Evolutionary conservation across 2,888 invertebrate genomes (phyloP), one percentile per base, ranked within the genome.

Genomic region (Trachelus iudaicus): DNA sequence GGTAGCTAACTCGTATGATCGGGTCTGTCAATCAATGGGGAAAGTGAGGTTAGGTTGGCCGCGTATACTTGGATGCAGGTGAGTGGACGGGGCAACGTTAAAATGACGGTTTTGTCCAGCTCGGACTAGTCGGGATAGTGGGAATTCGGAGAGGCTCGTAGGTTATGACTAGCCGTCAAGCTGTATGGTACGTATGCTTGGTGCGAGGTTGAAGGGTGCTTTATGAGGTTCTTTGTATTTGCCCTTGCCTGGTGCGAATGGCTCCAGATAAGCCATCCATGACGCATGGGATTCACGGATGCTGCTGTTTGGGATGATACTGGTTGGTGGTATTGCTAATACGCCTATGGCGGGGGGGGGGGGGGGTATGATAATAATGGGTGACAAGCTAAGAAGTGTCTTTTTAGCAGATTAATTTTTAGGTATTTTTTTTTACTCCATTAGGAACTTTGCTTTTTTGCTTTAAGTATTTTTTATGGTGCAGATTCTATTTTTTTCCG

Each of bases 211-310:
- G 31, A 71, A 71, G 71, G 71, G 71, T 33, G 33, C 33, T 71
- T 71, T 71, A 71, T 34, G 71, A 71, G 71, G 71, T 71, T 71
- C 71, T 71, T 71, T 71, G 71, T 30, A 30, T 71, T 30, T 71
- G 31, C 11, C 31, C 6, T 71, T 34, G 71, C 13, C 71, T 71
- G 33, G 71, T 71, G 31, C 71, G 12, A 71, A 71, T 71, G 71
- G 15, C 71, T 71, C 4, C 33, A 12, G 71, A 71, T 71, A 71
- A 31, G 31, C 71, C 31, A 13, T 71, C 33, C 23, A 71, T 11
- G 56, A 23, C 23, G 12, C 31, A 71, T 71, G n/a, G 71, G 23
- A 33, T 30, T 3, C 71, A 15, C 12, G 71, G 71, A 31, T 23
- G 56, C 56, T 56, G 56, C 56, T 23, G 56, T 56, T 56, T 56